Evolutionary conservation across 2,888 invertebrate species (phyloP).

Genomic region (Pogonocherus hispidulus): DNA sequence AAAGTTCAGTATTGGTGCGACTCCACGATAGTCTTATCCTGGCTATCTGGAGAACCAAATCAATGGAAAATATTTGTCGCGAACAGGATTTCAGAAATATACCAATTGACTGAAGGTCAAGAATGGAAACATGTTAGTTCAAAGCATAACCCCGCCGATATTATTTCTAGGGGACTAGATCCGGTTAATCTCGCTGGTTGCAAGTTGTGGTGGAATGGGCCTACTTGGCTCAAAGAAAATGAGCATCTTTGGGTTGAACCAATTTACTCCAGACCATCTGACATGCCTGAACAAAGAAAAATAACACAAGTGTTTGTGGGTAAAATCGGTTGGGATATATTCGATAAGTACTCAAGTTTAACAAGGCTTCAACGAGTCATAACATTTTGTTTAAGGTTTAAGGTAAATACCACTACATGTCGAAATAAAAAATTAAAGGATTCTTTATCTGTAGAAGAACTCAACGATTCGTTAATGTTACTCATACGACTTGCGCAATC

Average conservation of each 20-base stretch:
- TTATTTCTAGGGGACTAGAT: constrained; percentile 53
- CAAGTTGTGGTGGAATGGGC: constrained; percentile 40
- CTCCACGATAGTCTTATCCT: constrained; percentile 55
- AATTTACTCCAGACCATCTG: not conserved
- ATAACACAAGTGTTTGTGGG: not conserved
- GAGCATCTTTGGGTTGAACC: not conserved
- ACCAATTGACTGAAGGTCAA: constrained; percentile 28
- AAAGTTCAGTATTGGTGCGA: constrained; percentile 52
- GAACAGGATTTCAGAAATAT: constrained; percentile 50
- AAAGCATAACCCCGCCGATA: constrained; percentile 50
- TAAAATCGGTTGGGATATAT: not conserved
- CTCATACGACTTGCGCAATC: constrained; percentile 24
- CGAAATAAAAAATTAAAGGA: not conserved
- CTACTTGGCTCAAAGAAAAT: not conserved
- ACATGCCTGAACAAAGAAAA: not conserved
- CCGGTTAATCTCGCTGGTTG: constrained; percentile 13
- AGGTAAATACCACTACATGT: not conserved
- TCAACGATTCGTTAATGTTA: not conserved
- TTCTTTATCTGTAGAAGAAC: constrained; percentile 12
- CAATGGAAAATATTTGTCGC: constrained; percentile 51
- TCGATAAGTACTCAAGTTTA: not conserved
- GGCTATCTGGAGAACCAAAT: constrained; percentile 46
- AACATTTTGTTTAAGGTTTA: constrained; percentile 18
- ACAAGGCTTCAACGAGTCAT: not conserved
- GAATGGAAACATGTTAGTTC: constrained; percentile 44